Evolutionary conservation across 1,140 invertebrate genomes (phyloP), one percentile per base, ranked within the genome.

Genomic region (Drosophila malerkotliana): DNA sequence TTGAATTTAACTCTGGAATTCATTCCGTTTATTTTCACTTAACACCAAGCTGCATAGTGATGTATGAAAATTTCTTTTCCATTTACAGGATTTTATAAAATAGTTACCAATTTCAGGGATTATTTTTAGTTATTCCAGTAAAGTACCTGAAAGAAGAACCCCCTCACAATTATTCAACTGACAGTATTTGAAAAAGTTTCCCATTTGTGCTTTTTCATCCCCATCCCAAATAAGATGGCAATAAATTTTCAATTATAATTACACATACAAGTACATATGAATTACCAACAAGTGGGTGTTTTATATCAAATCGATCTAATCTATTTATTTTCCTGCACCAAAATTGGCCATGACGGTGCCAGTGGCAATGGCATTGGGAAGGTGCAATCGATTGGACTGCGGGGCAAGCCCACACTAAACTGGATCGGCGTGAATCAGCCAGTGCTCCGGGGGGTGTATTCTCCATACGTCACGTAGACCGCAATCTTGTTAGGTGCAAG

Each of bases 381-480:
- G 54, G 30, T 73, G 67, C 67, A 72, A 15, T 44, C 18, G 28
- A 52, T 44, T 14, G 9, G 28, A 9, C 30, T 45, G 51, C 18
- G 37, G 48, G 32, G 37, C 47, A 49, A 53, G 8, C 32, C 53
- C 74, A 53, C 28, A 44, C 39, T 44, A 49, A 48, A 37, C 18
- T 47, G 5, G n/a, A 53, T 47, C 15, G 1, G 18, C 39, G 61
- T 81, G 66, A 72, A 54, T 77, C 58, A 67, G 39, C 44, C 21
- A 18, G 12, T 26, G n/a, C 34, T 48, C 30, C 18, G 21, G 47
- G 55, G 49, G 63, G 73, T 72, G 61, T 81, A 81, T 77, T 85
- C 63, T 68, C 77, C 28, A 77, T 78, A 78, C 77, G 82, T 87
- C 81, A 85, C 82, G 82, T 85, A 85, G 81, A 81, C 44, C 56